Evolutionary conservation across 2,888 invertebrate genomes (phyloP), one percentile per base, ranked within the genome.

Genomic region (Diarsia dahlii): DNA sequence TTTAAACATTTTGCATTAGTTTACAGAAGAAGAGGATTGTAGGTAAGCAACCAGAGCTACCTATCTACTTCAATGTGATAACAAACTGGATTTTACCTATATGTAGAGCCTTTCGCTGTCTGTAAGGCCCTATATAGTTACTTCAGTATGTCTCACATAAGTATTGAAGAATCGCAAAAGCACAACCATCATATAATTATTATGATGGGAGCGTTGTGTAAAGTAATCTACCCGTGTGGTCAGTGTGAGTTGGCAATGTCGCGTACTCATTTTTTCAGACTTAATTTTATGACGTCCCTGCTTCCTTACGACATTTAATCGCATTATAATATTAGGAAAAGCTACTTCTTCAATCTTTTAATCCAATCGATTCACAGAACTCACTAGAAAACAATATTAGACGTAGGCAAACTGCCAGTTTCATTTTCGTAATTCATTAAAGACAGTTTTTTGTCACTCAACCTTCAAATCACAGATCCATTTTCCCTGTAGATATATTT

Each of bases 21-120:
- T n/a, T n/a, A 48, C 60, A 0, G 20, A 78, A 62, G 28, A 66
- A 78, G 62, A 72, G 12, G 8, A 48, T 78, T 78, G 13, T 62
- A 0, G 56, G 45, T 60, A 13, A 20, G 23, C 20, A 52, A 45
- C n/a, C n/a, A n/a, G n/a, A n/a, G n/a, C n/a, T n/a, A n/a, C n/a
- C n/a, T n/a, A n/a, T n/a, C n/a, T n/a, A n/a, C n/a, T n/a, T n/a
- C n/a, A n/a, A n/a, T n/a, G n/a, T n/a, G n/a, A n/a, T n/a, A n/a
- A n/a, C n/a, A n/a, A n/a, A n/a, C n/a, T n/a, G n/a, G n/a, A n/a
- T n/a, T n/a, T n/a, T n/a, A n/a, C n/a, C n/a, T n/a, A n/a, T n/a
- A n/a, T n/a, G n/a, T n/a, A n/a, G n/a, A n/a, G n/a, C n/a, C n/a
- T n/a, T n/a, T n/a, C n/a, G n/a, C n/a, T n/a, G n/a, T n/a, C n/a